A percentile compares a stretch with the other conserved stretches of the same genome.
phyloP scores from a whole-genome alignment of 2,113 vertebrate species.

The Antigone vipio region DNA sequence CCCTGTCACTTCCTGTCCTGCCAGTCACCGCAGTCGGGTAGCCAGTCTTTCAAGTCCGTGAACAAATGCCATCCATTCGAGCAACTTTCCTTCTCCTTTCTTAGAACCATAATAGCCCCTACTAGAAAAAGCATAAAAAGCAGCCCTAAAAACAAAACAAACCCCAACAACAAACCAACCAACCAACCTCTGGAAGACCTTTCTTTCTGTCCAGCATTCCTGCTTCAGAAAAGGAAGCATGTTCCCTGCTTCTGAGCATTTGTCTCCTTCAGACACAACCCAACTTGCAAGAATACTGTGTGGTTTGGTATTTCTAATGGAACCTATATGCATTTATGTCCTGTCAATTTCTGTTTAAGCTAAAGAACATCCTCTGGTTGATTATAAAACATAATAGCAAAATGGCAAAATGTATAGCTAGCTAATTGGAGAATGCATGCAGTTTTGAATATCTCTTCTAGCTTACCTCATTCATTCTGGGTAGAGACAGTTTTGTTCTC shows the following conservation, averaged over 20 bases:
- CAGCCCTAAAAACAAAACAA: not conserved
- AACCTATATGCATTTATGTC: not conserved
- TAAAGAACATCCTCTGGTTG: not conserved
- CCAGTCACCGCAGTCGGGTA: not conserved
- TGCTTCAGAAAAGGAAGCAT: not conserved
- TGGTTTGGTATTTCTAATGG: not conserved
- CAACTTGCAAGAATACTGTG: not conserved
- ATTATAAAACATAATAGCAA: not conserved
- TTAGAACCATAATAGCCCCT: not conserved
- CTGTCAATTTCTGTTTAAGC: not conserved
- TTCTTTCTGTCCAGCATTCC: not conserved
- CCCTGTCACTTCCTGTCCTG: not conserved
- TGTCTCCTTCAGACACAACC: not conserved
- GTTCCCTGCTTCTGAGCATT: not conserved
- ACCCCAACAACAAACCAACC: too few species aligned
- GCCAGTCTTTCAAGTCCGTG: not conserved
- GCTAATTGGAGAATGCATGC: not conserved
- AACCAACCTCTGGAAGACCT: not conserved
- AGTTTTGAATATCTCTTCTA: not conserved
- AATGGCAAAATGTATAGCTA: not conserved
- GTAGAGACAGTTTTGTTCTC: not conserved
- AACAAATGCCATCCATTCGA: not conserved
- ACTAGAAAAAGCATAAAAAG: not conserved
- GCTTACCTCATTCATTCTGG: not conserved
- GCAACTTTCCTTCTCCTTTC: not conserved